Percentiles rank a stretch among this genome's conserved stretches.
phyloP scores from a whole-genome alignment of 2,888 invertebrate species.

The Acanthosepion pharaonis region DNA sequence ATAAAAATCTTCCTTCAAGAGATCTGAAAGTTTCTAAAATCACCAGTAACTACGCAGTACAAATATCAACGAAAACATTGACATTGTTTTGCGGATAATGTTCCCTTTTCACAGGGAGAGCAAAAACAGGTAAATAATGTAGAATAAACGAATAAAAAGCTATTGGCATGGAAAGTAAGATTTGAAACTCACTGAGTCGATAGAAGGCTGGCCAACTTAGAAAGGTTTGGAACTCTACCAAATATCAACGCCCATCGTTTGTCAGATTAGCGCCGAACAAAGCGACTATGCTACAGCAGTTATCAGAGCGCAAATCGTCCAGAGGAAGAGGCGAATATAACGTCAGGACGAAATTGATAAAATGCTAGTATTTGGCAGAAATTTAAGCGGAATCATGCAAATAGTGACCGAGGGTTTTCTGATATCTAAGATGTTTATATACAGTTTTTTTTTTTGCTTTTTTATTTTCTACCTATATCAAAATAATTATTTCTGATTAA shows the following conservation, averaged over 20 bases:
- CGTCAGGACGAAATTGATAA: background rate
- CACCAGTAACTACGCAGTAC: no score
- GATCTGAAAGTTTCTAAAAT: no score
- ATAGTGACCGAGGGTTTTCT: no score
- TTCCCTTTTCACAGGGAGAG: no score
- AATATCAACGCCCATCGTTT: constrained; percentile 33
- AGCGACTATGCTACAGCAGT: background rate
- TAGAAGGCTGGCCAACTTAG: background rate
- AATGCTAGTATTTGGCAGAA: background rate
- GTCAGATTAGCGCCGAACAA: background rate
- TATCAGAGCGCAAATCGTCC: background rate
- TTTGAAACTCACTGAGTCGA: background rate
- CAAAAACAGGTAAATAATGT: background rate
- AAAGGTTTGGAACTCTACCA: background rate
- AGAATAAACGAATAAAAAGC: background rate
- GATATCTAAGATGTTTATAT: no score
- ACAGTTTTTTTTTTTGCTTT: no score
- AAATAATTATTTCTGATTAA: no score
- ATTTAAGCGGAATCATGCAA: no score
- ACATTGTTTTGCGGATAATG: no score
- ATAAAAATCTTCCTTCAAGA: no score
- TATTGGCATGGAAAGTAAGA: background rate
- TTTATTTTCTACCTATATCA: no score
- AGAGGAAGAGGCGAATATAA: background rate
- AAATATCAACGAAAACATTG: no score